Evolutionary conservation across 2,113 vertebrate species (phyloP), one percentile per base, ranked within the genome.

Genomic region (Hippocampus guttulatus): DNA sequence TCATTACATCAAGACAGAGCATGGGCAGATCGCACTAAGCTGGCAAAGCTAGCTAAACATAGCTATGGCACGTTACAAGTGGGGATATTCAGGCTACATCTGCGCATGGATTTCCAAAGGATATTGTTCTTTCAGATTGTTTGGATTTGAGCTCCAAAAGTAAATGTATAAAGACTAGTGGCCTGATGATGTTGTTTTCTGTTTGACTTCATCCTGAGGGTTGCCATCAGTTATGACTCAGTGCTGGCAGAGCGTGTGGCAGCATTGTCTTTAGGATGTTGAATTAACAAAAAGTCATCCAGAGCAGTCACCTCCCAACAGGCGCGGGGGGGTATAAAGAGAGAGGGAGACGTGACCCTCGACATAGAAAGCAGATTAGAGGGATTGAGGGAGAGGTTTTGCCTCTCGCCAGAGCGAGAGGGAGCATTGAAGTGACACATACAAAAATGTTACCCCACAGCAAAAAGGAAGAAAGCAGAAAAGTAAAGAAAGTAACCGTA

Each of bases 401-500:
- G 30, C 71, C 74, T 38, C 45, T 4, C 65, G 81, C 57, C 47
- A 30, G 27, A 79, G 63, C 0, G 6, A 69, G 71, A 81, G 66
- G 67, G 70, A 76, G 69, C 73, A 78, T 33, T 69, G 64, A 87
- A 85, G 84, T 80, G 80, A 85, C 83, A 81, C 47, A 69, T 43
- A 70, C 61, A 63, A 75, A 52, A 79, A 76, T 73, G 70, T 61
- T 73, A 70, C 68, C 74, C 69, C 49, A 60, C 64, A 79, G 71
- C 67, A 47, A 43, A 71, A 71, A 81, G 68, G 30, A 81, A 71
- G 62, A 74, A 67, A 68, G 67, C 49, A 62, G 64, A 30, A 55
- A 54, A 43, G 70, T 15, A 78, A 81, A 76, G 70, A 73, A 70
- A 81, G 80, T 38, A 25, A 52, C 70, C 64, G 64, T 74, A 63